Conservation (phyloP, 2,888 invertebrate genomes). For the Pherbina coryleti region DNA sequence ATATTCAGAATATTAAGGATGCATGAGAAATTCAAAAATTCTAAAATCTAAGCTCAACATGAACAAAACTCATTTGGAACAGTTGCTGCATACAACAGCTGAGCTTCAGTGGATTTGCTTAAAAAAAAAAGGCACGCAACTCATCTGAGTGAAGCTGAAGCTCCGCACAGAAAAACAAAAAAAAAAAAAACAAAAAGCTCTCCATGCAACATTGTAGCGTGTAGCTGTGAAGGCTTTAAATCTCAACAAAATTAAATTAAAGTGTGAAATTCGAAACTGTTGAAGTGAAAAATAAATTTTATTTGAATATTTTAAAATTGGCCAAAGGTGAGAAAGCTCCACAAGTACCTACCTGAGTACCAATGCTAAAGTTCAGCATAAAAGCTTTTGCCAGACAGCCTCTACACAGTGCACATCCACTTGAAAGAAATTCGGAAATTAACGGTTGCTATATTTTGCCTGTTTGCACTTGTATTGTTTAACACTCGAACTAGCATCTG, state of each 20-base stretch:
- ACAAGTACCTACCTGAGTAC: neutral
- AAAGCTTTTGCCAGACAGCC: neutral
- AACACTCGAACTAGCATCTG: conserved; percentile 42
- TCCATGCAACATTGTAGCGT: neutral
- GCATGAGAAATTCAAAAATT: conserved; percentile 19
- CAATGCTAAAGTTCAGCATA: neutral
- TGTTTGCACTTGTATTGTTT: neutral
- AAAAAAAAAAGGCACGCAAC: conserved; percentile 16
- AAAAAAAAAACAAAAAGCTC: neutral
- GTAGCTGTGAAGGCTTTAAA: conserved; percentile 26
- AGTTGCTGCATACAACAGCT: conserved; percentile 58
- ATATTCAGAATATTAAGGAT: conserved; percentile 34
- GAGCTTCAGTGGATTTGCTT: conserved; percentile 57
- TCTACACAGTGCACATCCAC: neutral
- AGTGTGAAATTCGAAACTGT: neutral
- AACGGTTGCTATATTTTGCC: neutral
- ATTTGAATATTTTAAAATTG: neutral
- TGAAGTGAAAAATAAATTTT: conserved; percentile 6
- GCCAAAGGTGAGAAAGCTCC: conserved; percentile 2
- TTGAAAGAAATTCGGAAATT: neutral
- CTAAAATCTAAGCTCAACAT: conserved; percentile 41
- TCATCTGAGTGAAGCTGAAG: conserved; percentile 33
- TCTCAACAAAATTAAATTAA: conserved; percentile 37
- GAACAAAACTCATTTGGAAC: conserved; percentile 54
- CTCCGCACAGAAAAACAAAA: neutral